Evolutionary conservation across 1,140 invertebrate species (phyloP).

Genomic region (Zeugodacus cucurbitae): DNA sequence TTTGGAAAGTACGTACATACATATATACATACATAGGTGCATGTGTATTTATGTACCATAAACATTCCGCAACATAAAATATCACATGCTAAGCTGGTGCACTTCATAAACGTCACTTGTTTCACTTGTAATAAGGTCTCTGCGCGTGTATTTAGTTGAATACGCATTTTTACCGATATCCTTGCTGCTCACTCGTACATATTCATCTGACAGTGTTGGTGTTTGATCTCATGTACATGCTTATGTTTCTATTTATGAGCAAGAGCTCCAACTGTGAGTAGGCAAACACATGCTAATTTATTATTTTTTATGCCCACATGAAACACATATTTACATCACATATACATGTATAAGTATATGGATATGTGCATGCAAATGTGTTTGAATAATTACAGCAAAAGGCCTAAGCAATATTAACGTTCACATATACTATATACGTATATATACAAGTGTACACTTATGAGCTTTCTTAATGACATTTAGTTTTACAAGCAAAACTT

Average conservation of each 20-base stretch:
- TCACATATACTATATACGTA: no score
- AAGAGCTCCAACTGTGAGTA: neutral
- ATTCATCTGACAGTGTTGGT: neutral
- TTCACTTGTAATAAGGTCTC: constrained; percentile 29
- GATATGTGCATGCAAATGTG: no score
- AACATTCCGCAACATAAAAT: constrained; percentile 1
- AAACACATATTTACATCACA: no score
- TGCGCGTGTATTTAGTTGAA: neutral
- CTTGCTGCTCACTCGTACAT: neutral
- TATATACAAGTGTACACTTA: no score
- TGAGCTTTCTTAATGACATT: no score
- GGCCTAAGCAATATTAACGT: no score
- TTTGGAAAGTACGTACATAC: neutral
- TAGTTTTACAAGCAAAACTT: no score
- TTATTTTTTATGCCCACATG: neutral
- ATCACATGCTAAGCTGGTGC: neutral
- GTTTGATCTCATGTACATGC: neutral
- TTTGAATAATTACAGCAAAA: no score
- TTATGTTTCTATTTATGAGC: no score
- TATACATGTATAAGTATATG: no score
- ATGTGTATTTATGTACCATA: neutral
- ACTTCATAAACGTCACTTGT: constrained; percentile 35
- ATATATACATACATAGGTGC: neutral
- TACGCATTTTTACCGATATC: neutral
- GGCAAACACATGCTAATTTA: neutral